Percentiles rank a stretch among this genome's conserved stretches.
These are phyloP conservation scores for Pheucticus melanocephalus DNA, from an alignment of 2,113 vertebrate genomes.

Conservation along the genomic window DNA sequence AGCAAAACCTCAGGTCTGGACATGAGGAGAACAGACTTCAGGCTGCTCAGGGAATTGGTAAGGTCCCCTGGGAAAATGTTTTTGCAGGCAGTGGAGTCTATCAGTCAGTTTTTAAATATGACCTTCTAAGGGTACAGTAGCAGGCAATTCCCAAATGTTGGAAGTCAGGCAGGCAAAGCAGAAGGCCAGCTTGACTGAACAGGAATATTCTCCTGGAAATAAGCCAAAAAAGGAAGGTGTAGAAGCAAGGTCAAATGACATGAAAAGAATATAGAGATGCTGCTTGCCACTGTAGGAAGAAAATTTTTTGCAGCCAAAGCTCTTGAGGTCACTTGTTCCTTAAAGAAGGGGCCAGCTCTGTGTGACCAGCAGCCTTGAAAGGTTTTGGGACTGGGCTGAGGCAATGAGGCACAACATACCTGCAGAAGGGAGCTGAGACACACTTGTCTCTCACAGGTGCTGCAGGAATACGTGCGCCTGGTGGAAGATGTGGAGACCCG, in stretches of 20 bases:
- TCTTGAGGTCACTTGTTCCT: background rate
- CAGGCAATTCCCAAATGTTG: background rate
- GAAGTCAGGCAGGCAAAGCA: background rate
- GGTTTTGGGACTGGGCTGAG: background rate
- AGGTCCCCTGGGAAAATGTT: background rate
- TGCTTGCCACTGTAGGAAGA: background rate
- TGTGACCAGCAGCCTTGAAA: background rate
- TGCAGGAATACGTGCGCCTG: slow-evolving; percentile 88
- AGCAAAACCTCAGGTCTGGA: background rate
- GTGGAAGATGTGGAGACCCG: slow-evolving; percentile 87
- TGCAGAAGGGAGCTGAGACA: background rate
- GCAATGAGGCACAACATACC: background rate
- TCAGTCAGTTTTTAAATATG: background rate
- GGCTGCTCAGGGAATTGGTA: background rate
- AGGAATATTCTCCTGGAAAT: background rate
- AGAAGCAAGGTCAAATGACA: background rate
- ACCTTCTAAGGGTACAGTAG: background rate
- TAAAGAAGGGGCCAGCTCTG: background rate
- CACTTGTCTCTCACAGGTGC: slow-evolving; percentile 72
- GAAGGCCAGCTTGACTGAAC: background rate
- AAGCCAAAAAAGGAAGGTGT: background rate
- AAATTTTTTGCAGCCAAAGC: background rate
- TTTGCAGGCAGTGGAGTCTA: background rate
- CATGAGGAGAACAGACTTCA: background rate
- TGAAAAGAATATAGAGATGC: background rate